Base-by-base conservation (phyloP, 2,888 invertebrate species). In the Cenopis cana region DNA sequence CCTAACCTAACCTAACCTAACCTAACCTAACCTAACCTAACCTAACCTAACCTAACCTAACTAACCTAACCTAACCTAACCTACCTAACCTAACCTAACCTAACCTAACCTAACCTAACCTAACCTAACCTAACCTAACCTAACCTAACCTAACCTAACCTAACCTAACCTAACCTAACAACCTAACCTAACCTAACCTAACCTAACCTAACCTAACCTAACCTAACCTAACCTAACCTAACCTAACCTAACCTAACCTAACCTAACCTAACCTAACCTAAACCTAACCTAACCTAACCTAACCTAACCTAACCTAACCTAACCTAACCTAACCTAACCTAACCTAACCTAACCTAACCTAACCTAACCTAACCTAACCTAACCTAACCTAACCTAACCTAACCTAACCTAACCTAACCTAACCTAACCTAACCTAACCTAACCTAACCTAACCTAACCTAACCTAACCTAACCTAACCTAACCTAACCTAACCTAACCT, bases 1-100 rank as follows among this genome's bases (percentile, higher is more conserved):
- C 75, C 75, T 75, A 75, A 75, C 75, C 75, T 75, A 75, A 75
- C 75, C 73, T 74, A 74, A 74, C 74, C 73, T 73, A 24, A 75
- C 74, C 73, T 73, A 73, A 73, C 73, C 73, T 73, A 73, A 74
- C 74, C 74, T 74, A 74, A 74, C 74, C 59, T 74, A 74, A 74
- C 74, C 74, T 74, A 74, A 74, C 74, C 74, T 74, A 74, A 74
- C 74, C 24, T 24, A 24, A 24, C 24, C 24, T 24, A 24, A 24
- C 74, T 74, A 74, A 74, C 74, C 74, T 74, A 74, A 74, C 72
- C 74, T 73, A 72, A 74, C 72, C 74, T 73, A 73, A 74, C 72
- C 74, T 73, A 73, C 74, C 74, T 74, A 74, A 74, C 74, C 74
- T 74, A 74, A 74, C 72, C 74, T 73, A 72, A 74, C 72, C 74